Percentiles rank a stretch among this genome's conserved stretches.
phyloP scores from a whole-genome alignment of 1,140 invertebrate genomes.

The Tetragonula clypearis region DNA sequence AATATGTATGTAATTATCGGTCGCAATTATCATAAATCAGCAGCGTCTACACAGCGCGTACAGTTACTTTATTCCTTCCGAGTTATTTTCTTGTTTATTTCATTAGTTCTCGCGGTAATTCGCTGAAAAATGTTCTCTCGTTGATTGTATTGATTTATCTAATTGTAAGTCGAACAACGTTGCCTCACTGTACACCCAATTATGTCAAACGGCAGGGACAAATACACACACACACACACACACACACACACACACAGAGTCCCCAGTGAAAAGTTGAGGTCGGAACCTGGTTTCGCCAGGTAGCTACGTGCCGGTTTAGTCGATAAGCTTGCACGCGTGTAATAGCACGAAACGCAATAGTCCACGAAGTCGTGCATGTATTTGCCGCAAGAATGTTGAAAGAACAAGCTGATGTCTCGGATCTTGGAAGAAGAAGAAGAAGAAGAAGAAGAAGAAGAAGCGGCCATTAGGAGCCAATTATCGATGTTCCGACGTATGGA shows the following conservation, averaged over 20 bases:
- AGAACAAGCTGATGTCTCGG: constrained; percentile 14
- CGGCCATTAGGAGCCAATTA: constrained; percentile 44
- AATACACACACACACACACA: not conserved
- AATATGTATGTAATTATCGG: no score
- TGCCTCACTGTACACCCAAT: not conserved
- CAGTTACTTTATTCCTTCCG: no score
- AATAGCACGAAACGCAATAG: constrained; percentile 22
- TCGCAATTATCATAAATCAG: no score
- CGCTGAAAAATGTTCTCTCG: no score
- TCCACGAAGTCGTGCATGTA: constrained; percentile 13
- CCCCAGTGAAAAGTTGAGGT: not conserved
- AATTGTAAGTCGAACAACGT: not conserved
- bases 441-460: constrained; percentile 2
- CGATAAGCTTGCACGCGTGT: constrained; percentile 44
- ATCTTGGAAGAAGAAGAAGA: constrained; percentile 11
- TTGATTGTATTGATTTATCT: no score
- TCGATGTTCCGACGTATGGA: constrained; percentile 39
- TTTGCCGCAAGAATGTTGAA: constrained; percentile 7
- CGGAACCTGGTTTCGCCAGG: not conserved
- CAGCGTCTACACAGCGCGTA: no score
- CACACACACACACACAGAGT: no score
- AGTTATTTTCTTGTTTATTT: no score
- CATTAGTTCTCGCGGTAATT: no score
- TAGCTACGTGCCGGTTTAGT: constrained; percentile 15
- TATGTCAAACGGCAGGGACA: not conserved